Evolutionary conservation across 1,140 invertebrate species (phyloP).

Genomic region (Caerostris darwini): DNA sequence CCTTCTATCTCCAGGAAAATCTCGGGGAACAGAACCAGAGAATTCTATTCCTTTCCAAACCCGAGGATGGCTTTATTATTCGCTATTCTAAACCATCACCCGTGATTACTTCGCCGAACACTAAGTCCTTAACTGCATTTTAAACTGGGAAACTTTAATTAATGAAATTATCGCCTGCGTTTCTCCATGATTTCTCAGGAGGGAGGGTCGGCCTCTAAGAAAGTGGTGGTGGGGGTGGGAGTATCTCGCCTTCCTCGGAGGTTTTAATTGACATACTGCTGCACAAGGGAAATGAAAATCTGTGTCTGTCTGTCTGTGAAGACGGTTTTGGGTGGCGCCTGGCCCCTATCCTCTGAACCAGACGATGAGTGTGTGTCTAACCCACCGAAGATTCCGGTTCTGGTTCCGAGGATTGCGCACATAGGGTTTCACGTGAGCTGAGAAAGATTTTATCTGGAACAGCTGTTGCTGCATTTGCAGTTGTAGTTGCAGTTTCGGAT

Average conservation of each 20-base stretch:
- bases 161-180: constrained; percentile 50
- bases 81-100: constrained; percentile 33
- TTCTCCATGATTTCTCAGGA: constrained; percentile 52
- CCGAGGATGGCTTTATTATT: constrained; percentile 27
- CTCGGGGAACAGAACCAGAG: background rate
- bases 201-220: background rate
- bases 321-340: background rate
- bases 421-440: background rate
- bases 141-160: constrained; percentile 48
- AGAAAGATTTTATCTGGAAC: constrained; percentile 2
- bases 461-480: background rate
- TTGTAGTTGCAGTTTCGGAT: background rate
- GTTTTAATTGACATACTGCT: constrained; percentile 26
- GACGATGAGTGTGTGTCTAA: constrained; percentile 40
- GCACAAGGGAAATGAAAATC: constrained; percentile 25
- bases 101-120: constrained; percentile 12
- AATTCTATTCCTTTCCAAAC: background rate
- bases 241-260: background rate
- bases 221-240: background rate
- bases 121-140: constrained; percentile 43
- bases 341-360: constrained; percentile 11
- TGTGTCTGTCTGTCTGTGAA: background rate
- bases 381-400: background rate
- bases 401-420: background rate
- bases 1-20: background rate